These are phyloP conservation scores for Magallana gigas DNA, from an alignment of 1,140 invertebrate genomes.

Conservation along the genomic window DNA sequence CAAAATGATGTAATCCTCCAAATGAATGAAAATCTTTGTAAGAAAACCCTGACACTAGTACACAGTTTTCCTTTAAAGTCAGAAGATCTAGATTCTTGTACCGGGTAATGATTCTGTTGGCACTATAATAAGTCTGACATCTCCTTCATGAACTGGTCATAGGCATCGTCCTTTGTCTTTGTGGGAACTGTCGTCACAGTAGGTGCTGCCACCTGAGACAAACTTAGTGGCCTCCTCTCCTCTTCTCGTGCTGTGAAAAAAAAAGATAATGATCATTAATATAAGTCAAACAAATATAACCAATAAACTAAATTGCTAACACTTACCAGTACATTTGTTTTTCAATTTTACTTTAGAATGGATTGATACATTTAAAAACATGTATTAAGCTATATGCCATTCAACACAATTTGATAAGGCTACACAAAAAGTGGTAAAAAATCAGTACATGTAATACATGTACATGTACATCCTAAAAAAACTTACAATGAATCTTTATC, in stretches of 20 bases:
- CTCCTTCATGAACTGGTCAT: constrained; percentile 98
- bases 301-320: no score
- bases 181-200: constrained; percentile 72
- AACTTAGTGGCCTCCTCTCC: constrained; percentile 62
- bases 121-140: constrained; percentile 93
- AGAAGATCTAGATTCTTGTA: no score
- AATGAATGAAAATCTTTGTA: no score
- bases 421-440: neutral
- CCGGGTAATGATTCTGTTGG: no score
- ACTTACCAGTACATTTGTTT: no score
- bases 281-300: no score
- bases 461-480: neutral
- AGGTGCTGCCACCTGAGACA: constrained; percentile 67
- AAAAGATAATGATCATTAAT: no score
- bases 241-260: constrained; percentile 71
- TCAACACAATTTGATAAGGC: neutral
- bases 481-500: constrained; percentile 66
- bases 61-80: no score
- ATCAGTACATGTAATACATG: neutral
- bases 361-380: constrained; percentile 9
- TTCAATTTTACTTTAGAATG: no score
- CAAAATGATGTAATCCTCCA: no score
- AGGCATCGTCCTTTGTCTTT: constrained; percentile 97
- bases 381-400: neutral
- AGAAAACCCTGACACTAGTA: no score